Conservation (phyloP, 1,140 invertebrate species). For the Coelopa frigida region DNA sequence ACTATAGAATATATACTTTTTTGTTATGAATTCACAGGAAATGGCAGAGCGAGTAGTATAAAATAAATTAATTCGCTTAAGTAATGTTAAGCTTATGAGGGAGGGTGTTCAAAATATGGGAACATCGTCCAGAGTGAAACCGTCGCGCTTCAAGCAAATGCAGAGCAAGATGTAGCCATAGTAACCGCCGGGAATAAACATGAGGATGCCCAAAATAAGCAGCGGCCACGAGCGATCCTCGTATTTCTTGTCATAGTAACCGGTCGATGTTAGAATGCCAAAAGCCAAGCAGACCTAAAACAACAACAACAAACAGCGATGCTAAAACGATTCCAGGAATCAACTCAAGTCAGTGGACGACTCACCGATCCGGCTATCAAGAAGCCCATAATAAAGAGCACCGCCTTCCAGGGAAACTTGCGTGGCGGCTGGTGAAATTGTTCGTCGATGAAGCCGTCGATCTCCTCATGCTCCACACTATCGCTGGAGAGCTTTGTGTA, state of each 20-base stretch:
- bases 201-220: slow-evolving; percentile 14
- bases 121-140: slow-evolving; percentile 14
- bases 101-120: slow-evolving; percentile 13
- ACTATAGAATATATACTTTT: too few species aligned
- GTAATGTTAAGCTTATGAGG: too few species aligned
- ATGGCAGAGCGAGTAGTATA: too few species aligned
- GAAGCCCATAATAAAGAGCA: slow-evolving; percentile 13
- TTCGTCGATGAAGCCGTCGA: slow-evolving; percentile 9
- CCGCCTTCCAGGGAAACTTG: slow-evolving; percentile 13
- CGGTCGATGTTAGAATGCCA: slow-evolving; percentile 9
- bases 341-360: background rate
- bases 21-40: too few species aligned
- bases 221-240: slow-evolving; percentile 14
- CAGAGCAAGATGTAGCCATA: slow-evolving; percentile 15
- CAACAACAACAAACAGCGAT: background rate
- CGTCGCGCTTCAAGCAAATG: slow-evolving; percentile 13
- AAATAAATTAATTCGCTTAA: too few species aligned
- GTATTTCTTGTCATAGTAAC: slow-evolving; percentile 11
- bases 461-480: background rate
- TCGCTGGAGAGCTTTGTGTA: background rate
- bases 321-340: background rate
- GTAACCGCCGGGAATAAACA: slow-evolving; percentile 18
- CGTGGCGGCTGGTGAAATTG: slow-evolving; percentile 8
- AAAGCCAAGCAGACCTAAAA: slow-evolving; percentile 3
- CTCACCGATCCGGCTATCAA: slow-evolving; percentile 13